Evolutionary conservation across 2,888 invertebrate species (phyloP).

Genomic region (Macaria notata): DNA sequence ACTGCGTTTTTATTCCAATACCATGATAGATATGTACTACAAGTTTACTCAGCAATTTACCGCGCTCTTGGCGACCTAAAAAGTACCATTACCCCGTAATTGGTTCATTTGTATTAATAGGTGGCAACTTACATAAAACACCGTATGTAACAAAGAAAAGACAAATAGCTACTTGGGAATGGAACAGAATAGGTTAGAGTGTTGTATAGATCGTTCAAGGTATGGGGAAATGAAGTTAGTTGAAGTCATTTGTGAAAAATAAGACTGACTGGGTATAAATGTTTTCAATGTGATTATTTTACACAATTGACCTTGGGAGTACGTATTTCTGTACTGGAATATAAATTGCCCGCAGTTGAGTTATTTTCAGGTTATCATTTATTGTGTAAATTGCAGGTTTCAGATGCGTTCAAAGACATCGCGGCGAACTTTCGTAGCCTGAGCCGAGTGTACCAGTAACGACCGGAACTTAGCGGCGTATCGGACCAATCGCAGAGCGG

Average conservation of each 20-base stretch:
- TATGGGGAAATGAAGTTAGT: too few species aligned
- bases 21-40: slow-evolving; percentile 20
- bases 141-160: slow-evolving; percentile 49
- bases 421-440: neutral
- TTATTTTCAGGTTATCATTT: too few species aligned
- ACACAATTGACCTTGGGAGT: too few species aligned
- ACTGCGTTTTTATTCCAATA: neutral
- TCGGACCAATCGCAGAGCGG: slow-evolving; percentile 57
- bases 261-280: too few species aligned
- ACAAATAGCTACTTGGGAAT: slow-evolving; percentile 36
- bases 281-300: too few species aligned
- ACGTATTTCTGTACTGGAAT: too few species aligned
- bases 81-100: slow-evolving; percentile 45
- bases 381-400: too few species aligned
- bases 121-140: slow-evolving; percentile 41
- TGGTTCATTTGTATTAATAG: slow-evolving; percentile 45
- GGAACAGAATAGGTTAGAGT: neutral
- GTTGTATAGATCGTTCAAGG: too few species aligned
- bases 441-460: slow-evolving; percentile 3
- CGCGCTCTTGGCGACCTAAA: slow-evolving; percentile 30
- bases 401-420: too few species aligned
- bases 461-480: slow-evolving; percentile 41
- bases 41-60: slow-evolving; percentile 26
- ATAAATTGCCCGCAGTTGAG: too few species aligned
- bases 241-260: too few species aligned